Percentiles rank a stretch among this genome's conserved stretches.
Evolutionary conservation across 2,888 invertebrate genomes (phyloP).

Genomic region (Xiphydria camelus): DNA sequence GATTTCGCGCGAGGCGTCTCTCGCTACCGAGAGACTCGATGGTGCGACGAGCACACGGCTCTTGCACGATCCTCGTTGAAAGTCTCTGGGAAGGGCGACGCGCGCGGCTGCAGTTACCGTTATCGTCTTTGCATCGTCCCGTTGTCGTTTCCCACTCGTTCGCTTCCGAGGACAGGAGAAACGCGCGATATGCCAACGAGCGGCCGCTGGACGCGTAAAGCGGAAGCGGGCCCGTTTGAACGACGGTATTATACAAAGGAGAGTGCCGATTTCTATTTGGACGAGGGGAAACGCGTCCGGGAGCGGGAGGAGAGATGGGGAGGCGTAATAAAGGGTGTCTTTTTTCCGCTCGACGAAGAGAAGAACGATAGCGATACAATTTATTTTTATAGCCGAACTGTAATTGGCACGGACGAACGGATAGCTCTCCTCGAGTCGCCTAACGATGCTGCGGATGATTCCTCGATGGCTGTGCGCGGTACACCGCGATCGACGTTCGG

Average conservation of each 20-base stretch:
- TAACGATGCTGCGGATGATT: no score
- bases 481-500: background rate
- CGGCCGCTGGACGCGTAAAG: no score
- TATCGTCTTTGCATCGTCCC: conserved; percentile 32
- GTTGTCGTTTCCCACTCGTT: conserved; percentile 29
- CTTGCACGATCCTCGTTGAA: no score
- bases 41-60: no score
- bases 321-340: background rate
- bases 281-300: conserved; percentile 27
- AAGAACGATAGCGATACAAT: background rate
- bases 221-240: conserved; percentile 31
- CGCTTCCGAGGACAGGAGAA: conserved; percentile 29
- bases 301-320: conserved; percentile 16
- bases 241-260: conserved; percentile 34
- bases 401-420: no score
- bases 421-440: no score
- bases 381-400: conserved; percentile 5
- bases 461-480: no score
- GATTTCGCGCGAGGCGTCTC: no score
- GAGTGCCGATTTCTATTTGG: conserved; percentile 36
- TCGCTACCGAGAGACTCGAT: no score
- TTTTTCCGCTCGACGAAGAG: background rate
- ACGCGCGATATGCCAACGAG: no score
- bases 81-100: conserved; percentile 32
- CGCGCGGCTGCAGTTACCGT: no score